Evolutionary conservation across 2,797 vertebrate species (phyloP).

Genomic region (Gadopsis marmoratus): DNA sequence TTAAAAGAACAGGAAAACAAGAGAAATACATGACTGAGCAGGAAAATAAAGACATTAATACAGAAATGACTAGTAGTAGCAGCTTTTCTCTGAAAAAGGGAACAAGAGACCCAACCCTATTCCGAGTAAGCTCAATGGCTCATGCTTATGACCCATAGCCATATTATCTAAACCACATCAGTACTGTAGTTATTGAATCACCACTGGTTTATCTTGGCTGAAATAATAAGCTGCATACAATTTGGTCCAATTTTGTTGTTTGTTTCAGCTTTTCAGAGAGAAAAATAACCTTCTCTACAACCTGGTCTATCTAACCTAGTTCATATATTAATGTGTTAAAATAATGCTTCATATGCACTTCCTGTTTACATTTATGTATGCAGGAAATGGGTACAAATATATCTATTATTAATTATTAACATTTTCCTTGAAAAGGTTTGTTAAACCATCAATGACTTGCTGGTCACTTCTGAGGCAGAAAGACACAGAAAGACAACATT

Average conservation of each 20-base stretch:
- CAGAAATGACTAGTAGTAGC: not conserved
- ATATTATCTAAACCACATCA: not conserved
- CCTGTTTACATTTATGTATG: not conserved
- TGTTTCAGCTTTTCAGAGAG: not conserved
- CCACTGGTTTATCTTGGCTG: not conserved
- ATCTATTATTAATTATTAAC: not conserved
- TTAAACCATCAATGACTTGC: too few species aligned
- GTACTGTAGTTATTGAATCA: not conserved
- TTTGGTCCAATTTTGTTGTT: not conserved
- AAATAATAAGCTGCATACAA: not conserved
- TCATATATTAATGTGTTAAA: not conserved
- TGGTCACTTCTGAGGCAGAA: too few species aligned
- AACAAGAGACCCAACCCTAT: not conserved
- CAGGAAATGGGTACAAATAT: too few species aligned
- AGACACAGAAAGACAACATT: too few species aligned
- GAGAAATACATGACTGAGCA: not conserved
- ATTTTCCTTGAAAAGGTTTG: not conserved
- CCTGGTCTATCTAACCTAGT: not conserved
- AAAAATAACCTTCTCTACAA: not conserved
- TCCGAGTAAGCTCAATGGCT: not conserved
- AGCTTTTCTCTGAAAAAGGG: not conserved
- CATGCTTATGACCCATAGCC: not conserved
- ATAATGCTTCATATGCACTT: not conserved
- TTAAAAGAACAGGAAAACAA: not conserved
- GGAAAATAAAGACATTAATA: constrained; percentile 1